phyloP scores from a whole-genome alignment of 2,113 vertebrate genomes.

The Sus scrofa region DNA sequence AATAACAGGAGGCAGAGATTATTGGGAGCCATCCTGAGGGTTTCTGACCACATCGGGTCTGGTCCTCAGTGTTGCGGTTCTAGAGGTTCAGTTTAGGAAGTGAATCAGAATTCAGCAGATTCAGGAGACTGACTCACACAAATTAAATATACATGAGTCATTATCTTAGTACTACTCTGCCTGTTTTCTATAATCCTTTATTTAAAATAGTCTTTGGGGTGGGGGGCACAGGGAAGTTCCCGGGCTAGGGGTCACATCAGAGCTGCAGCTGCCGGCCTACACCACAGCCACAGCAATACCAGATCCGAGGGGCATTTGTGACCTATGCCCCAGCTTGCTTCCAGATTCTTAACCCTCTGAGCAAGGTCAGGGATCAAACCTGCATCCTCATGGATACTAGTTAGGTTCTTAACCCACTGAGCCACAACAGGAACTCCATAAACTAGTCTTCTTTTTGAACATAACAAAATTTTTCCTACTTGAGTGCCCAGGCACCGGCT shows the following conservation, averaged over 20 bases:
- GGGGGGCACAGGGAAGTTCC: too few species aligned
- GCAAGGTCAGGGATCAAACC: too few species aligned
- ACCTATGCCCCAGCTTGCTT: too few species aligned
- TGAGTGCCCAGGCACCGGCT: not conserved
- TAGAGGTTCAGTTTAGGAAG: not conserved
- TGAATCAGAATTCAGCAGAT: conserved; percentile 35
- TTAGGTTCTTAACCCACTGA: too few species aligned
- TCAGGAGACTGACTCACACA: not conserved
- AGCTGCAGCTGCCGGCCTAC: too few species aligned
- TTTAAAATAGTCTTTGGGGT: not conserved
- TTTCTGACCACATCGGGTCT: not conserved
- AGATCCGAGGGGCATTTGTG: too few species aligned
- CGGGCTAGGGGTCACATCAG: too few species aligned
- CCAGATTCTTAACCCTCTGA: too few species aligned
- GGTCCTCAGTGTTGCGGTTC: not conserved
- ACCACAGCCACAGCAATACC: too few species aligned
- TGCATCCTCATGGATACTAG: too few species aligned
- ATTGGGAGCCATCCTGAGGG: not conserved
- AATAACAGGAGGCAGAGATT: not conserved
- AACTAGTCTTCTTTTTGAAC: conserved; percentile 6
- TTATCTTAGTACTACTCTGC: not conserved
- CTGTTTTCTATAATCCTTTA: not conserved
- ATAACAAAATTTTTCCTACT: not conserved
- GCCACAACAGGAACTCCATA: too few species aligned
- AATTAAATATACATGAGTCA: not conserved